phyloP scores from a whole-genome alignment of 2,888 invertebrate species.

The Macrophya alboannulata region DNA sequence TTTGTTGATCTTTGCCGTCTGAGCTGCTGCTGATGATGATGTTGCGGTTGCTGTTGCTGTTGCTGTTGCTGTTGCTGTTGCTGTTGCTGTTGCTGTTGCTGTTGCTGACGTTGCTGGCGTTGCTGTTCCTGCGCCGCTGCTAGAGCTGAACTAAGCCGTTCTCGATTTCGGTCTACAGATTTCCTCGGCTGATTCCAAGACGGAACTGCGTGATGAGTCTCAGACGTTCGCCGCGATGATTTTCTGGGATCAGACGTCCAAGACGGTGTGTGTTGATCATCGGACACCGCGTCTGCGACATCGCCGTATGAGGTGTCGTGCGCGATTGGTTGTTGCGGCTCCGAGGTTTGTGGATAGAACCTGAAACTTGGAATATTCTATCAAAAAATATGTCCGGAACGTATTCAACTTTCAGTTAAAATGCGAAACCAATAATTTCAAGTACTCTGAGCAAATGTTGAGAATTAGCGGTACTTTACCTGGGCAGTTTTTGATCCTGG shows the following conservation, averaged over 20 bases:
- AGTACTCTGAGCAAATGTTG: background rate
- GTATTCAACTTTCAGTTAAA: background rate
- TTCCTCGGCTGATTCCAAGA: conserved; percentile 62
- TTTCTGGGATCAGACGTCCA: conserved; percentile 49
- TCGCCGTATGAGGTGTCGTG: conserved; percentile 61
- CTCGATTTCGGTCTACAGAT: conserved; percentile 34
- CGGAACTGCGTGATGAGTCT: conserved; percentile 56
- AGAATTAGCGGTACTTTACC: conserved; percentile 1
- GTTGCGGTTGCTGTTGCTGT: background rate
- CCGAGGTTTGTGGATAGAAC: conserved; percentile 20
- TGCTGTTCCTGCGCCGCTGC: conserved; percentile 13
- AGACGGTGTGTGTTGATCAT: conserved; percentile 63
- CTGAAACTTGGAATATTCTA: conserved; percentile 23
- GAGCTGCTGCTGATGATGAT: conserved; percentile 38
- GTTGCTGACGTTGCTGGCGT: conserved; percentile 1
- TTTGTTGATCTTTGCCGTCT: conserved; percentile 57
- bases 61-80: background rate
- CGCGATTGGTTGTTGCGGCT: conserved; percentile 27
- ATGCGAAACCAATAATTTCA: background rate
- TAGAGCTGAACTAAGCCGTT: background rate
- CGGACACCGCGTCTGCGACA: conserved; percentile 63
- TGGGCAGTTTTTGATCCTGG: conserved; percentile 58
- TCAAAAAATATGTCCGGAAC: background rate
- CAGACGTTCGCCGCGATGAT: conserved; percentile 16
- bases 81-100: conserved; percentile 15